A percentile compares a stretch with the other conserved stretches of the same genome.
Conservation (phyloP, 2,797 vertebrate genomes). For the Mormyrops boulengeri region DNA sequence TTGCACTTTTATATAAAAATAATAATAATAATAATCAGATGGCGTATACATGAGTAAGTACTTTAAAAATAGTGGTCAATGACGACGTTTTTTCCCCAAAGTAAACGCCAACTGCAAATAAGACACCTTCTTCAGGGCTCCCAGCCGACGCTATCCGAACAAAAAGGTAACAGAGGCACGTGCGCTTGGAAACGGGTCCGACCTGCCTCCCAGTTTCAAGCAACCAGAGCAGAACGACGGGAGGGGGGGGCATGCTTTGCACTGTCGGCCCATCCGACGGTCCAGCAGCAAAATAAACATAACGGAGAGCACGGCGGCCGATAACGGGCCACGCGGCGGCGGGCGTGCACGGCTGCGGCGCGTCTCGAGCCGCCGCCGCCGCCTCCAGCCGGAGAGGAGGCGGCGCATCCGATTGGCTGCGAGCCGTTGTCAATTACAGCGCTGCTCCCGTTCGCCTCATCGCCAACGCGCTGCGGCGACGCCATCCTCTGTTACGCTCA, state of each 20-base stretch:
- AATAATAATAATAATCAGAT: not conserved
- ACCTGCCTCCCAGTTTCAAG: not conserved
- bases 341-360: not conserved
- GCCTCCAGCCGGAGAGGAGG: not conserved
- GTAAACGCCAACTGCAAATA: not conserved
- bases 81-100: not conserved
- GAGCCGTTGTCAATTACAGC: constrained; percentile 38
- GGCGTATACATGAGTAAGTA: not conserved
- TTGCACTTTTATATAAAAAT: not conserved
- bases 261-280: not conserved
- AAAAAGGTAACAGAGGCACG: not conserved
- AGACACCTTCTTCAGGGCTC: not conserved
- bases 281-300: not conserved
- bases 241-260: not conserved
- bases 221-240: not conserved
- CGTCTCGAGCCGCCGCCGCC: not conserved
- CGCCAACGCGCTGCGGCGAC: constrained; percentile 50
- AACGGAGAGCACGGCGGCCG: not conserved
- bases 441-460: constrained; percentile 35
- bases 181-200: not conserved
- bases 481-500: constrained; percentile 48
- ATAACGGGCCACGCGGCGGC: not conserved
- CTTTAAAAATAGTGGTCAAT: not conserved
- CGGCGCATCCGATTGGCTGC: not conserved
- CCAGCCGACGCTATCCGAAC: not conserved